Base-by-base conservation (phyloP, 2,797 vertebrate species). In the Sus cebifrons region DNA sequence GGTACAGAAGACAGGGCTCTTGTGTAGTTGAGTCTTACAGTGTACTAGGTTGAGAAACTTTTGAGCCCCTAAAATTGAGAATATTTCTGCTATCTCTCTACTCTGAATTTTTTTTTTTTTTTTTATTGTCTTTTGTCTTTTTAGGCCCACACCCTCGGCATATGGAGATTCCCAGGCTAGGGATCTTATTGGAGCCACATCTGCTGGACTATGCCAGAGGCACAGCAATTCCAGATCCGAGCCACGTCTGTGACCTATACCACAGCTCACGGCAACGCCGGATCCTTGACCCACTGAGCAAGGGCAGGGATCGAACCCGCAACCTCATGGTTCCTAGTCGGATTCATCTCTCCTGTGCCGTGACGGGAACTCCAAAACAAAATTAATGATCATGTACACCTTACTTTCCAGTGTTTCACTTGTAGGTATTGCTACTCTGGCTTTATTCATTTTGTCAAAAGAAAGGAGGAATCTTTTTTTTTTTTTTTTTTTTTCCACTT, bases 341-440 rank as follows among this genome's bases (percentile, higher is more conserved):
- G 36, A 36, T 36, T 36, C 36, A 36, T 36, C 36, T 36, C 36
- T 36, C 3, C 36, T 36, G 36, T 36, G 36, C 36, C 36, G 3
- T 36, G 36, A 36, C 36, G 36, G 36, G 36, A 36, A 36, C 36
- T 36, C 36, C 36, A 36, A 49, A 49, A 49, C 44, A 49, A 49
- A 49, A 49, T 77, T 86, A 36, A 79, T 86, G 54, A 14, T 65
- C 44, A 56, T 12, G 1, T 1, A 0, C 3, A 17, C 15, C 52
- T 81, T 79, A 77, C 3, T 89, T 84, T 89, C 23, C 44, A 85
- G 16, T 82, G 25, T 94, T 97, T 93, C 10, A 58, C 67, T 86
- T 94, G 16, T 62, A 81, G 88, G 78, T 91, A 58, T 78, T 74
- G 82, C 58, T 77, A 8, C 40, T 90, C 4, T 78, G 52, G 14